Base-by-base conservation (phyloP, 1,140 invertebrate species). In the Zelostemma sp. region DNA sequence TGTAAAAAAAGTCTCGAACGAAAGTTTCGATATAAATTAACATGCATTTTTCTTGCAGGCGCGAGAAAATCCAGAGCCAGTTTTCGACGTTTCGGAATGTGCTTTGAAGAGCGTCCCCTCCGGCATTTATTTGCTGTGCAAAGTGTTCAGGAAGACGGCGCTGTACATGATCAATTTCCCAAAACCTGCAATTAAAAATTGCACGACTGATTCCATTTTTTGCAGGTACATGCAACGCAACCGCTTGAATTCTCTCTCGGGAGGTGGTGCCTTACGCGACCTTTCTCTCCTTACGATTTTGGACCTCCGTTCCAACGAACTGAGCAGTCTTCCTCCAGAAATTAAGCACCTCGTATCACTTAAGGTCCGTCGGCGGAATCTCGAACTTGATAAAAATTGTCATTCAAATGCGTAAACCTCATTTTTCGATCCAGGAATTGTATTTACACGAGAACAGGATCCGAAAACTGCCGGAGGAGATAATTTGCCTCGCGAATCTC, bases 81-180 rank as follows among this genome's bases (percentile, higher is more conserved):
- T 90, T 45, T 94, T 92, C 78, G 92, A 94, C 82, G 79, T 94
- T 59, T 90, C 91, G 1, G 89, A 91, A 60, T 93, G 92, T 83
- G 86, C 87, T 68, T 85, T 93, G 46, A 88, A 88, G 73, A 82
- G 87, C 48, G 88, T 94, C 38, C 93, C 93, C 16, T 86, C 88
- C 50, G 91, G 92, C 47, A 91, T 93, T 61, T 94, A 90, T 85
- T 90, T 91, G 1, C 83, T 93, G 31, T 94, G 93, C 80, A 91
- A 90, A 80, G 91, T 94, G 38, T 91, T 93, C 71, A 88, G 91
- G 53, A 95, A 95, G 85, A 89, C 91, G 69, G 82, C 85, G 40
- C 81, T 93, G 25, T 28, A 28, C n/a, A n/a, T n/a, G n/a, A n/a
- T n/a, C n/a, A n/a, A n/a, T n/a, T n/a, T n/a, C n/a, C n/a, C n/a